Conservation (phyloP, 2,113 vertebrate genomes). For the Telmatochromis sp. region DNA sequence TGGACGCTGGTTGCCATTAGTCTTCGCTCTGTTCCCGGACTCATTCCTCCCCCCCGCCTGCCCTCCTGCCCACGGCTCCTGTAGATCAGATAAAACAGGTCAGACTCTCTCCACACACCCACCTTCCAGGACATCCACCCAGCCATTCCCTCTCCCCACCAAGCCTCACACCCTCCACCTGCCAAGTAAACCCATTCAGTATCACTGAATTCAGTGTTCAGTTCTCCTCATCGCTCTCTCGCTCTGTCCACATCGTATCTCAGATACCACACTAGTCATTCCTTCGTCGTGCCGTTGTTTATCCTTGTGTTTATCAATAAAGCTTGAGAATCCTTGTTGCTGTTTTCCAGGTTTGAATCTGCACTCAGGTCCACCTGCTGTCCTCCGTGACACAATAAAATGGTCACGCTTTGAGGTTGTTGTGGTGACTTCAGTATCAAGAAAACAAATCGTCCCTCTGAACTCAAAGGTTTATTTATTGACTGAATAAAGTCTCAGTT, state of each 20-base stretch:
- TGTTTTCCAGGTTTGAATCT: background rate
- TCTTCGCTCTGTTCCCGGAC: fast-evolving
- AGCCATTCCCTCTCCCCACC: background rate
- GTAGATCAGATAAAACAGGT: background rate
- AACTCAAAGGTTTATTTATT: background rate
- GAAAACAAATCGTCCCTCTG: background rate
- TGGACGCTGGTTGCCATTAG: background rate
- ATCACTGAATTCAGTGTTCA: background rate
- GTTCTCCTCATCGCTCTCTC: background rate
- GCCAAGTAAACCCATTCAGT: background rate
- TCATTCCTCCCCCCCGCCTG: background rate
- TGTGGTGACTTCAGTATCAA: background rate
- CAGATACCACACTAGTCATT: background rate
- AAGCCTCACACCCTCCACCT: background rate
- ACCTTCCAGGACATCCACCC: background rate
- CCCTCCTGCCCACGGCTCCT: background rate
- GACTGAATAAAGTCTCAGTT: background rate
- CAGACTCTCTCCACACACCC: background rate
- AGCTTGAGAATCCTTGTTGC: background rate
- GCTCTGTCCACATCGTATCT: background rate
- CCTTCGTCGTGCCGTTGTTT: fast-evolving
- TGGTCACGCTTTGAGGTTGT: fast-evolving
- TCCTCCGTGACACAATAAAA: background rate
- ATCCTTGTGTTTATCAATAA: background rate
- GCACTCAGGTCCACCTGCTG: background rate